Evolutionary conservation across 2,888 invertebrate genomes (phyloP).

Genomic region (Sipha maydis): DNA sequence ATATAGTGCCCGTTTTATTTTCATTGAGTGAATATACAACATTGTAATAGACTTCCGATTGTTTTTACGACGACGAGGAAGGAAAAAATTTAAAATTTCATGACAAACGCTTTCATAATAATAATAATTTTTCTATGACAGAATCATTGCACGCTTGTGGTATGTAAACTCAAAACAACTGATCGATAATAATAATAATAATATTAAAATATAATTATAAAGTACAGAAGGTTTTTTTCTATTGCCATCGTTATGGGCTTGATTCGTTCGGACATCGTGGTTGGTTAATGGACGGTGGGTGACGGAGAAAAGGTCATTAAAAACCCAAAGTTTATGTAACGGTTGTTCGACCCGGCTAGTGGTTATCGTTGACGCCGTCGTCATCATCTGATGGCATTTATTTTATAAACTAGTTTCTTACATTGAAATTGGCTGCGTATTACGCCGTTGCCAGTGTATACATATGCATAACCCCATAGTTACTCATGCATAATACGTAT

Average conservation of each 20-base stretch:
- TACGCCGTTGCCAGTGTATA: neutral
- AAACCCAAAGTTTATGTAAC: neutral
- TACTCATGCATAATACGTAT: neutral
- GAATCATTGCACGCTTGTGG: neutral
- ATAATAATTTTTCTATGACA: neutral
- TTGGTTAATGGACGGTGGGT: neutral
- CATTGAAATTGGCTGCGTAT: neutral
- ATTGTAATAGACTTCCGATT: neutral
- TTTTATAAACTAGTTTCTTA: neutral
- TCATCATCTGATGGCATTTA: neutral
- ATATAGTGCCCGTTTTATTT: neutral
- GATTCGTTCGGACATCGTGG: neutral
- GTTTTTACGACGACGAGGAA: neutral
- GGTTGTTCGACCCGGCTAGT: neutral
- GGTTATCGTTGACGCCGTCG: neutral
- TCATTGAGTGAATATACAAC: neutral
- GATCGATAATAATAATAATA: neutral
- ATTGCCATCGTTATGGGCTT: neutral
- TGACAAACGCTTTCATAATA: neutral
- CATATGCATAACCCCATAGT: neutral
- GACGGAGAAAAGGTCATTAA: neutral
- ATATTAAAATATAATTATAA: conserved; percentile 2
- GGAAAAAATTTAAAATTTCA: neutral
- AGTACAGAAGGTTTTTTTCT: neutral
- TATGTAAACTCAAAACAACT: neutral